Evolutionary conservation across 2,113 vertebrate genomes (phyloP), one percentile per base, ranked within the genome.

Genomic region (Dinomys branickii): DNA sequence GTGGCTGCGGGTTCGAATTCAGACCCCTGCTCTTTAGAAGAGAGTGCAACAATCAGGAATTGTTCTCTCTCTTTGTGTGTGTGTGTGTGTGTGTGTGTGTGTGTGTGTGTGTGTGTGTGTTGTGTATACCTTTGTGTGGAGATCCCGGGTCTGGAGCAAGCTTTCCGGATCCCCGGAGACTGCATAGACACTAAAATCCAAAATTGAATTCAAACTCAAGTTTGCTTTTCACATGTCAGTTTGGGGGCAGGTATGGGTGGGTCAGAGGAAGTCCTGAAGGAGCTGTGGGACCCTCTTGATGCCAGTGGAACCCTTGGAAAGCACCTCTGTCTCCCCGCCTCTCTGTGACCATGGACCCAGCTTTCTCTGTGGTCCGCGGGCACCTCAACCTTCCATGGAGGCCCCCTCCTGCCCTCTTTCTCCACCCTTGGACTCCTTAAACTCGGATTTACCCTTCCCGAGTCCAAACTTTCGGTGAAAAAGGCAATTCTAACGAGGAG

Each of bases 321-420:
- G 38, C 1, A 8, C 30, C 44, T 30, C 30, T 5, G 3, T 52
- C 54, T 20, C 13, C 14, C 0, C 0, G 0, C 9, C 41, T 41
- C n/a, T 8, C 56, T 0, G 1, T 50, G 28, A 77, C 35, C 50
- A 6, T 16, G 1, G 61, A 73, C 41, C 22, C 54, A n/a, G 8
- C 24, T 33, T 9, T 30, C 56, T 26, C 50, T 54, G 47, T 41
- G 89, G 50, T 67, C 19, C 5, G 52, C n/a, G 5, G 28, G 63
- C 33, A 3, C 22, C 61, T 22, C 0, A 0, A 17, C 22, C 50
- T 44, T 2, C 38, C 78, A 13, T 10, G 26, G 19, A 44, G 82
- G 1, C 26, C n/a, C 10, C 26, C 41, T 1, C 22, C 33, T 0
- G 17, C 26, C 13, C 2, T 35, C 50, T n/a, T 33, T 56, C 38